A percentile compares a stretch with the other conserved stretches of the same genome.
Conservation (phyloP, 2,888 invertebrate species). For the Leptura quadrifasciata region DNA sequence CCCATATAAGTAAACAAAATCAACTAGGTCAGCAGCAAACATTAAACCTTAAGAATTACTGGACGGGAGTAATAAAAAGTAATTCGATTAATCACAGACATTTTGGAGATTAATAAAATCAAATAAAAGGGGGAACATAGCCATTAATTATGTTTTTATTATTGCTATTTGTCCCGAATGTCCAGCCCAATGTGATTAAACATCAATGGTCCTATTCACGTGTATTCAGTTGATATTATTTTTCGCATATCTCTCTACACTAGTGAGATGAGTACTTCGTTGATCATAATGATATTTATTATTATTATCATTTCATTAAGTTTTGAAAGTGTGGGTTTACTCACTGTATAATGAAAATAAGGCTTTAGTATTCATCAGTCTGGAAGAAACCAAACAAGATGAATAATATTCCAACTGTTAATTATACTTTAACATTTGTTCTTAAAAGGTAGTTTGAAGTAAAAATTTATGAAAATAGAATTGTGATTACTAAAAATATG, state of each 20-base stretch:
- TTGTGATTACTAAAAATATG: too few relatives aligned
- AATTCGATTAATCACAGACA: slow-evolving; percentile 10
- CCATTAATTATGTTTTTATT: slow-evolving; percentile 14
- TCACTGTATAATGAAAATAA: too few relatives aligned
- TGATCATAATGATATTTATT: too few relatives aligned
- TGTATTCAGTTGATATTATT: neutral
- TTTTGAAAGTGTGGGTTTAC: too few relatives aligned
- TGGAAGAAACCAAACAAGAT: too few relatives aligned
- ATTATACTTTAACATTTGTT: too few relatives aligned
- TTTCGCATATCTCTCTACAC: neutral
- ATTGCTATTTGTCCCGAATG: neutral
- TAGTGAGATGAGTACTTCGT: too few relatives aligned
- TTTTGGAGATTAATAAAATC: slow-evolving; percentile 1
- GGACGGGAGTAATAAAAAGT: neutral
- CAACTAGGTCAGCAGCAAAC: neutral
- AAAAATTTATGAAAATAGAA: too few relatives aligned
- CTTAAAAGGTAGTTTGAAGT: too few relatives aligned
- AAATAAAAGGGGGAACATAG: neutral
- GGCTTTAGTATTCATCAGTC: too few relatives aligned
- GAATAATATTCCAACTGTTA: too few relatives aligned
- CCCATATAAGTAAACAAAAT: neutral
- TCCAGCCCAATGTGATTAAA: neutral
- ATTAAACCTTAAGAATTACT: neutral
- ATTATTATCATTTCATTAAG: too few relatives aligned
- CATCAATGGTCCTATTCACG: neutral